Evolutionary conservation across 1,140 invertebrate genomes (phyloP).

Genomic region (Paracyclopina nana): DNA sequence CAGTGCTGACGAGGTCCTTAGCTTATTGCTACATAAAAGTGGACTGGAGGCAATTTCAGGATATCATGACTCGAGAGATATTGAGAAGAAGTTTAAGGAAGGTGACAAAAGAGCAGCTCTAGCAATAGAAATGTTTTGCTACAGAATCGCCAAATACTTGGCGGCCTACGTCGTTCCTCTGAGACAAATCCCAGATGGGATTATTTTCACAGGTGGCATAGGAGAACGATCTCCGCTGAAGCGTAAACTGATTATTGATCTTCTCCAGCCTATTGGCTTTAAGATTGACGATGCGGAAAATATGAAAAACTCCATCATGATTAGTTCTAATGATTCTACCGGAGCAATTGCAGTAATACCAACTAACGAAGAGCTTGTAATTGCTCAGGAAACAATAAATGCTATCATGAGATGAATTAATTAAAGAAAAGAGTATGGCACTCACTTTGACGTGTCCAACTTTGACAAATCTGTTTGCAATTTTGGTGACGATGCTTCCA

Average conservation of each 20-base stretch:
- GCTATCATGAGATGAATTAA: not conserved
- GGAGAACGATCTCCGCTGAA: not conserved
- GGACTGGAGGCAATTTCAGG: not conserved
- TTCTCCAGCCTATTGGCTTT: not conserved
- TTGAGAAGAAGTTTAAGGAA: not conserved
- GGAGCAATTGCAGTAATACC: not conserved
- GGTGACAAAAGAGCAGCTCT: not conserved
- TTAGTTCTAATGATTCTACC: too few species aligned
- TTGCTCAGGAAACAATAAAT: constrained; percentile 13
- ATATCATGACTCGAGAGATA: not conserved
- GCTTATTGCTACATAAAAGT: not conserved
- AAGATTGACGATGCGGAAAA: too few species aligned
- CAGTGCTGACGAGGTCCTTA: too few species aligned
- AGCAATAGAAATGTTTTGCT: not conserved
- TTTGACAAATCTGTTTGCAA: constrained; percentile 64
- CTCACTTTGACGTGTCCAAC: constrained; percentile 75
- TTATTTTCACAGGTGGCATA: not conserved
- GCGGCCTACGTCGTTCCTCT: not conserved
- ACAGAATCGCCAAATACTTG: not conserved
- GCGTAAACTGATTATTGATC: not conserved
- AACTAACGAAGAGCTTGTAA: not conserved
- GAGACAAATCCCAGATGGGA: not conserved
- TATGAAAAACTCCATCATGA: too few species aligned
- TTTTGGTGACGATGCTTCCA: constrained; percentile 67
- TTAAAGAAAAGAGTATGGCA: constrained; percentile 28